These are phyloP conservation scores for Saguinus imperator DNA, from an alignment of 2,113 vertebrate genomes.

Conservation along the genomic window DNA sequence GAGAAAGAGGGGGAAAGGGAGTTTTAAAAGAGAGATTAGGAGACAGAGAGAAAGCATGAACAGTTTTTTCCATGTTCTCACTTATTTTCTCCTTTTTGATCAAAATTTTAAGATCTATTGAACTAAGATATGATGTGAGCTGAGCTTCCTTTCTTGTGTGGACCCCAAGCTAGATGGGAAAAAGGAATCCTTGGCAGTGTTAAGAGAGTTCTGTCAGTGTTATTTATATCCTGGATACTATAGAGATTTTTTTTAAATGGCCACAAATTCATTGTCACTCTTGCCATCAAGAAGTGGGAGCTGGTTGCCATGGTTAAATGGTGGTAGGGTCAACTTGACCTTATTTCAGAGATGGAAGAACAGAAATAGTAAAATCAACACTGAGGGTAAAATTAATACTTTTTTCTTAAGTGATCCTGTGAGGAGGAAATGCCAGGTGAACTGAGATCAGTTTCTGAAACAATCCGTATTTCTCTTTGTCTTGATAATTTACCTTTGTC, in stretches of 20 bases:
- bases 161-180: neutral
- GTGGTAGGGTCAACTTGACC: neutral
- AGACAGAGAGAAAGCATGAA: neutral
- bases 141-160: neutral
- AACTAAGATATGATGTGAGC: neutral
- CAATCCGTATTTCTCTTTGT: neutral
- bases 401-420: neutral
- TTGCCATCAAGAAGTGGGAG: neutral
- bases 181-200: neutral
- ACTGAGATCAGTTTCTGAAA: neutral
- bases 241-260: neutral
- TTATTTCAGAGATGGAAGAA: neutral
- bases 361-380: neutral
- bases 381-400: neutral
- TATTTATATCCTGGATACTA: neutral
- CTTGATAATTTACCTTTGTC: neutral
- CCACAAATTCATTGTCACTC: neutral
- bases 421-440: neutral
- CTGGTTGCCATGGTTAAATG: no score
- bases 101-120: conserved; percentile 7
- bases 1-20: neutral
- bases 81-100: neutral
- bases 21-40: neutral
- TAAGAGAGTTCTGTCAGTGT: neutral
- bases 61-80: neutral